Evolutionary conservation across 2,888 invertebrate genomes (phyloP), one percentile per base, ranked within the genome.

Genomic region (Poecilus cupreus): DNA sequence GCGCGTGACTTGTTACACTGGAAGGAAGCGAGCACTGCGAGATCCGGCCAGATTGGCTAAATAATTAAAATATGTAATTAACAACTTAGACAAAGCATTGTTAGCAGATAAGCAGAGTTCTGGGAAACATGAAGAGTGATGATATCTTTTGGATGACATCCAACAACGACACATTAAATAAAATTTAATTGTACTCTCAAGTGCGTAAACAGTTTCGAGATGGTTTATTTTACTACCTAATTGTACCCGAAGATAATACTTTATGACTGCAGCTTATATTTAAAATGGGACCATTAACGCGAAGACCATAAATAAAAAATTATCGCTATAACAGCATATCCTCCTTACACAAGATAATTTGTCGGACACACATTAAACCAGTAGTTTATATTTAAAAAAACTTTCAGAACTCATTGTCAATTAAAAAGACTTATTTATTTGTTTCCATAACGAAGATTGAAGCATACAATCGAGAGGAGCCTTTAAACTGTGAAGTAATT

Each of bases 61-160:
- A 60, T 60, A 60, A 60, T 60, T 60, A 60, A 60, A 60, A 24
- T 60, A 60, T 26, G n/a, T 60, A 60, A 60, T 60, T 60, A 60
- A 26, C 60, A 60, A 60, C 24, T 60, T 60, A 60, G 60, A 60
- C 60, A 26, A 60, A 60, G 60, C 60, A 60, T 60, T 60, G 60
- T 60, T 26, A 3, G 6, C 5, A 24, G 24, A 60, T 60, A 60
- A 60, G 60, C 4, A 5, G 11, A 24, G 11, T 26, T 60, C 60
- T 60, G 60, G 13, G 60, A 60, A 26, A 24, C 60, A 60, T 8
- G 43, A 43, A 43, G 10, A 43, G 32, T 20, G 60, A 60, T 60
- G 60, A 13, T 11, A 60, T 60, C 60, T 60, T 26, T 54, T 26
- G 13, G 60, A 24, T 26, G 60, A 11, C 60, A 26, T 24, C 60